phyloP scores from a whole-genome alignment of 2,113 vertebrate genomes.

The Campylomormyrus tamandua region DNA sequence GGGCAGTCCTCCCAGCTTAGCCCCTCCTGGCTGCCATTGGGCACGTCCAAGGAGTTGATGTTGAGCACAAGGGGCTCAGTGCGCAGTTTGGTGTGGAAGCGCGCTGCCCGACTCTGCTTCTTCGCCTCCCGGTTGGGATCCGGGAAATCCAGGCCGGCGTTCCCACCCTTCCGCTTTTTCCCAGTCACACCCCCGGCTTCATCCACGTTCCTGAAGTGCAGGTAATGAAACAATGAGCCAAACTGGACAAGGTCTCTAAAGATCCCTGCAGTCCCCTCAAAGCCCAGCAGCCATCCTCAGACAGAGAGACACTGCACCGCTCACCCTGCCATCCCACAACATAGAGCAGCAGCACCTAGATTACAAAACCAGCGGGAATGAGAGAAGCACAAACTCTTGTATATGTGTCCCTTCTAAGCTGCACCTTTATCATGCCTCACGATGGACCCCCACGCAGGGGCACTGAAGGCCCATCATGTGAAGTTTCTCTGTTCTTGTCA shows the following conservation, averaged over 20 bases:
- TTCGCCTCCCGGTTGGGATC: conserved; percentile 82
- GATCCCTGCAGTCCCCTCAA: not conserved
- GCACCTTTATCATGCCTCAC: not conserved
- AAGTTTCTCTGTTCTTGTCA: not conserved
- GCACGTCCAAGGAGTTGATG: conserved; percentile 61
- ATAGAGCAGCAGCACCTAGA: too few species aligned
- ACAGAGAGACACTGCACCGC: too few species aligned
- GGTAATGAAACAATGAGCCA: not conserved
- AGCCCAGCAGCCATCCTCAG: not conserved
- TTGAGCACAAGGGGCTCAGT: conserved; percentile 79
- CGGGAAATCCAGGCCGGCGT: conserved; percentile 68
- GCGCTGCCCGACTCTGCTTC: conserved; percentile 77
- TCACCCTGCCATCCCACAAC: too few species aligned
- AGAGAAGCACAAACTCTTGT: not conserved
- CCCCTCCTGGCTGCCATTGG: conserved; percentile 61
- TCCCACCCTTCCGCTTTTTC: conserved; percentile 70
- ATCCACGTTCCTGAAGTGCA: conserved; percentile 53
- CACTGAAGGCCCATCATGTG: not conserved
- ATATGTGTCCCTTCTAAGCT: not conserved
- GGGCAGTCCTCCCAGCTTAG: conserved; percentile 86
- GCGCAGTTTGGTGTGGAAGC: conserved; percentile 81
- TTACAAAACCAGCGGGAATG: not conserved
- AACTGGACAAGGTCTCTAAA: not conserved
- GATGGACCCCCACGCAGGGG: too few species aligned
- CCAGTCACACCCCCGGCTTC: conserved; percentile 47